These are phyloP conservation scores for Mamestra configurata DNA, from an alignment of 1,140 invertebrate species.

Conservation along the genomic window DNA sequence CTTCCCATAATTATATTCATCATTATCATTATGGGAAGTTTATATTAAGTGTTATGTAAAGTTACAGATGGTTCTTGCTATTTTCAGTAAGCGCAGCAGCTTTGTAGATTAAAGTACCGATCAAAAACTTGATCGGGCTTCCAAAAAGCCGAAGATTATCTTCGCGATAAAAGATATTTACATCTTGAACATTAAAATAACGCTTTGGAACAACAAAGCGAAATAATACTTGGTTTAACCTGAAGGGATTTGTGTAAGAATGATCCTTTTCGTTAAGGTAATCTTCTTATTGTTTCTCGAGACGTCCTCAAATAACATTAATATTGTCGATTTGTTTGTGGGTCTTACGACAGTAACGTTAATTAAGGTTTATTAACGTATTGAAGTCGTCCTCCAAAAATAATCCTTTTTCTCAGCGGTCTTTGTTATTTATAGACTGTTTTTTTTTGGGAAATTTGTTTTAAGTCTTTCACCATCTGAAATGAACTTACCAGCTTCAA, in stretches of 20 bases:
- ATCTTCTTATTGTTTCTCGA: conserved; percentile 24
- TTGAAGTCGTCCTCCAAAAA: not conserved
- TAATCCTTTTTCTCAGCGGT: not conserved
- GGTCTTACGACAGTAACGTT: not conserved
- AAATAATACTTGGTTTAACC: conserved; percentile 18
- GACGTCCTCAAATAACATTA: not conserved
- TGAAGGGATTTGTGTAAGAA: not conserved
- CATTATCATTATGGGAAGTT: too few species aligned
- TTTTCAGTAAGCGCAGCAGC: too few species aligned
- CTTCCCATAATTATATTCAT: too few species aligned
- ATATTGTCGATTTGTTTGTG: conserved; percentile 5
- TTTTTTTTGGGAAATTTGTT: too few species aligned
- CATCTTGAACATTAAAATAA: conserved; percentile 7
- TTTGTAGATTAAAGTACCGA: too few species aligned
- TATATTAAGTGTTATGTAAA: too few species aligned
- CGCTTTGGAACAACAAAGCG: not conserved
- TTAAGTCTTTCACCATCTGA: too few species aligned
- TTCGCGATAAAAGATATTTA: not conserved
- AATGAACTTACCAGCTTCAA: too few species aligned
- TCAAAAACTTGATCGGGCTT: not conserved
- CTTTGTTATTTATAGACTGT: too few species aligned
- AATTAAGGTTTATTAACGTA: not conserved
- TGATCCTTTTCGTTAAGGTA: conserved; percentile 9
- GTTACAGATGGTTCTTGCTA: too few species aligned
- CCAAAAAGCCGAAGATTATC: not conserved